Percentiles rank a stretch among this genome's conserved stretches.
These are phyloP conservation scores for Ichneumoninae sp. DNA, from an alignment of 2,888 invertebrate species.

Conservation along the genomic window DNA sequence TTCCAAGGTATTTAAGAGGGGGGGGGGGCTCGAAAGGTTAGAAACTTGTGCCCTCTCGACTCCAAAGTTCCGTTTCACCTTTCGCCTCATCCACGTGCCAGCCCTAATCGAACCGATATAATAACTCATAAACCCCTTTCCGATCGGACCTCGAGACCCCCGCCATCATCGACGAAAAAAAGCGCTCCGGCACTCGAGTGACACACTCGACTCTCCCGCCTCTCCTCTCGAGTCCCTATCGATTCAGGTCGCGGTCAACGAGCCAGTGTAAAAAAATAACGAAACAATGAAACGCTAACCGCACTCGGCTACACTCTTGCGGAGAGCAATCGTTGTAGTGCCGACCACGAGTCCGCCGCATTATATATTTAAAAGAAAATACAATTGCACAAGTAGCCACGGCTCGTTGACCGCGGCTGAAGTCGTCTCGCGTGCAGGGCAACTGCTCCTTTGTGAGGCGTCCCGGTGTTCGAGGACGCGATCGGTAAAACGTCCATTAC, in stretches of 20 bases:
- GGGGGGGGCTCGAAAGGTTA: too few species aligned
- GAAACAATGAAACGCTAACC: slow-evolving; percentile 54
- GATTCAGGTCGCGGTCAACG: slow-evolving; percentile 48
- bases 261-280: slow-evolving; percentile 49
- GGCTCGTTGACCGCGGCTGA: slow-evolving; percentile 51
- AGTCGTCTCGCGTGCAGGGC: slow-evolving; percentile 57
- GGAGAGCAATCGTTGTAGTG: slow-evolving; percentile 29
- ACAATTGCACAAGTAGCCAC: slow-evolving; percentile 48
- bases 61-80: slow-evolving; percentile 5
- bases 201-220: slow-evolving; percentile 52
- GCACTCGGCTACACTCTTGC: slow-evolving; percentile 56
- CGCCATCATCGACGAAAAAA: slow-evolving; percentile 73
- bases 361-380: neutral
- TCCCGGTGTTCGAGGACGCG: slow-evolving; percentile 51
- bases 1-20: neutral
- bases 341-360: neutral
- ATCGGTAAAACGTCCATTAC: slow-evolving; percentile 55
- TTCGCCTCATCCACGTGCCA: slow-evolving; percentile 60
- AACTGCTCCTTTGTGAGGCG: slow-evolving; percentile 66
- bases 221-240: slow-evolving; percentile 43
- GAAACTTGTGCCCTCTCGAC: neutral
- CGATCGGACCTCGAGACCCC: slow-evolving; percentile 14
- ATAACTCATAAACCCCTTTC: neutral
- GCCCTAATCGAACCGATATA: slow-evolving; percentile 32
- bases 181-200: slow-evolving; percentile 68